These are phyloP conservation scores for Sebastes trivittatus DNA, from an alignment of 2,797 vertebrate genomes.

Conservation along the genomic window DNA sequence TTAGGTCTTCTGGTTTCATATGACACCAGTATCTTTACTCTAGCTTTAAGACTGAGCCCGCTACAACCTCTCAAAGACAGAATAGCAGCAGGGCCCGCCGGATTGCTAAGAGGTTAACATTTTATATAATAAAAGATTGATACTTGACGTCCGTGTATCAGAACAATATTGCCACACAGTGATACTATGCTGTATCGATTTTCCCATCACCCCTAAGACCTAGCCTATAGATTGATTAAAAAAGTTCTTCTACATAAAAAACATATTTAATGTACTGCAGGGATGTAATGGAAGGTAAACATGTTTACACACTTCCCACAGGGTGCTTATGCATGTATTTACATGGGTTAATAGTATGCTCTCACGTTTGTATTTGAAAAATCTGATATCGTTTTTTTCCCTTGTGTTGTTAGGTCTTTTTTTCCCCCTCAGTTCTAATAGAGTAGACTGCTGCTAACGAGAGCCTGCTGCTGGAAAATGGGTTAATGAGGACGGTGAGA, in stretches of 20 bases:
- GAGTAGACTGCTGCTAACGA: background rate
- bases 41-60: too few relatives aligned
- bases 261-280: background rate
- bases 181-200: too few relatives aligned
- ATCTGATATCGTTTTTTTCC: too few relatives aligned
- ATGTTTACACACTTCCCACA: background rate
- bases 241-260: background rate
- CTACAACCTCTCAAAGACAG: too few relatives aligned
- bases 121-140: too few relatives aligned
- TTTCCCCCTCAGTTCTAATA: background rate
- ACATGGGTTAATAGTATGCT: background rate
- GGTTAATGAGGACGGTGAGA: background rate
- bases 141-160: too few relatives aligned
- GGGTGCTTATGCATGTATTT: background rate
- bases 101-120: too few relatives aligned
- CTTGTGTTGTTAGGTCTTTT: background rate
- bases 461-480: background rate
- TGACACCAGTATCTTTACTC: too few relatives aligned
- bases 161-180: too few relatives aligned
- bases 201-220: accelerated
- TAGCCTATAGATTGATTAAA: background rate
- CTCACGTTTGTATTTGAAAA: background rate
- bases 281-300: background rate
- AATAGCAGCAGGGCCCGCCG: too few relatives aligned
- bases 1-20: too few relatives aligned